A percentile compares a stretch with the other conserved stretches of the same genome.
Evolutionary conservation across 92 coral and sea anemone species (phyloP).

Genomic region (Phymanthus crucifer): DNA sequence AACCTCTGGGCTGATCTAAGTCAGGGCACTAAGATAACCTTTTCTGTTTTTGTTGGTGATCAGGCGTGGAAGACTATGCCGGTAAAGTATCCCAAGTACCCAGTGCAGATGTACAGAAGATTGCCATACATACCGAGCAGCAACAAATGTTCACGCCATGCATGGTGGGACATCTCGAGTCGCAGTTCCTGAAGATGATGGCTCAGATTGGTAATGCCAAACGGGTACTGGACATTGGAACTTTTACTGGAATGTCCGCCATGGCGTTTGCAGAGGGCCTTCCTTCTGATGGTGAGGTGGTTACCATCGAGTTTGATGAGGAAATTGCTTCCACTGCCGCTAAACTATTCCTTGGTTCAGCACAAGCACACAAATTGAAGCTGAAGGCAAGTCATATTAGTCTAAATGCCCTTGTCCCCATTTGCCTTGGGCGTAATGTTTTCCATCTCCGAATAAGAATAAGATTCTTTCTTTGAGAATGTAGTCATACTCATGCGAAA

Average conservation of each 20-base stretch:
- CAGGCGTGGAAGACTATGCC: conserved; percentile 56
- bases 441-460: too few relatives aligned
- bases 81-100: conserved; percentile 36
- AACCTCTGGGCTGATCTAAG: too few relatives aligned
- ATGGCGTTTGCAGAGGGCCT: conserved; percentile 61
- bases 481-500: too few relatives aligned
- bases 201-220: conserved; percentile 42
- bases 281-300: conserved; percentile 49
- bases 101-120: conserved; percentile 46
- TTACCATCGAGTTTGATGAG: conserved; percentile 49
- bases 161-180: conserved; percentile 57
- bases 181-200: conserved; percentile 63
- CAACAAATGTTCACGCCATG: conserved; percentile 54
- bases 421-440: not conserved
- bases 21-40: not conserved
- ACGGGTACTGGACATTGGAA: conserved; percentile 54
- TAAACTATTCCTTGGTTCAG: conserved; percentile 31
- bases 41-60: not conserved
- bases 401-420: too few relatives aligned
- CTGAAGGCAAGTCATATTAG: conserved; percentile 25
- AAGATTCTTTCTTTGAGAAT: too few relatives aligned
- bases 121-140: conserved; percentile 41
- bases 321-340: conserved; percentile 43
- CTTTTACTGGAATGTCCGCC: conserved; percentile 67
- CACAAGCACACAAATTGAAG: conserved; percentile 34